These are phyloP conservation scores for Buceros bicornis DNA, from an alignment of 2,797 vertebrate genomes.

Conservation along the genomic window DNA sequence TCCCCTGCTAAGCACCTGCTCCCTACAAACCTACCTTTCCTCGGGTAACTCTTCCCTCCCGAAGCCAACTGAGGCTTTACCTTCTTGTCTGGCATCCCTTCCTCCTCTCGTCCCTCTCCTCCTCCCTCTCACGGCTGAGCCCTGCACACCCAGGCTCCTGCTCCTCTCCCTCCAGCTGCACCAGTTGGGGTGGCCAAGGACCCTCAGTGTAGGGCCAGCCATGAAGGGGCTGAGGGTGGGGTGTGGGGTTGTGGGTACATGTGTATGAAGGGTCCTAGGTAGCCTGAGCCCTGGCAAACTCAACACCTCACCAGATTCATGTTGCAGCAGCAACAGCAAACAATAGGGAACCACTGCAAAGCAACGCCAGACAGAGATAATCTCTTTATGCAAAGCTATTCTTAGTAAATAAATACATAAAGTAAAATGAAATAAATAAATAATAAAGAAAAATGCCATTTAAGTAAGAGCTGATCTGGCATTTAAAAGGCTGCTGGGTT, in stretches of 20 bases:
- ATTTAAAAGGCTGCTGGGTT: slow-evolving; percentile 23
- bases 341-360: not conserved
- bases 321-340: not conserved
- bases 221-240: accelerated
- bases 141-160: not conserved
- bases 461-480: slow-evolving; percentile 51
- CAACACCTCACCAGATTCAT: not conserved
- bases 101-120: not conserved
- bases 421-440: slow-evolving; percentile 30
- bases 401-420: slow-evolving; percentile 23
- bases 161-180: not conserved
- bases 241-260: accelerated
- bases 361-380: not conserved
- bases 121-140: not conserved
- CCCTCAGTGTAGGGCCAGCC: too few relatives aligned
- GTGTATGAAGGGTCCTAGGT: not conserved
- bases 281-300: not conserved
- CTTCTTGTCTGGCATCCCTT: not conserved
- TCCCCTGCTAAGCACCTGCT: not conserved
- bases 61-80: not conserved
- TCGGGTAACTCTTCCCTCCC: not conserved
- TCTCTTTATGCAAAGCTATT: not conserved
- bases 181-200: accelerated
- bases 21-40: not conserved
- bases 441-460: slow-evolving; percentile 7